phyloP scores from a whole-genome alignment of 2,113 vertebrate species.

The Addax nasomaculatus region DNA sequence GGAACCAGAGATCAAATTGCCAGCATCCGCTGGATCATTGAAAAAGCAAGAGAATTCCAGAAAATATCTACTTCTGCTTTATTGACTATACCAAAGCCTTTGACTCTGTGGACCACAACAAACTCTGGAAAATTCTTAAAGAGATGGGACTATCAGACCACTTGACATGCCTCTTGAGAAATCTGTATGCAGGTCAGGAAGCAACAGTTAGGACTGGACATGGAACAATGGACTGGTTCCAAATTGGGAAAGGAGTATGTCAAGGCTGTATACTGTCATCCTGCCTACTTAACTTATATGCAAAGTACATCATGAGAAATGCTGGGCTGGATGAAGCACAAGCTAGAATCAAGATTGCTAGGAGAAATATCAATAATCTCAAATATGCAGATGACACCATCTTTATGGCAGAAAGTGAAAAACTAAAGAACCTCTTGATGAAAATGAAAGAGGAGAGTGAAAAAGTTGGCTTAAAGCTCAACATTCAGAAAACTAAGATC shows the following conservation, averaged over 20 bases:
- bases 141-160: neutral
- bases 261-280: neutral
- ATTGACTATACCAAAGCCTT: neutral
- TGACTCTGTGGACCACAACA: neutral
- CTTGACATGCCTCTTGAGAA: neutral
- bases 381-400: too few species aligned
- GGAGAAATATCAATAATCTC: neutral
- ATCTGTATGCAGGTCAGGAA: neutral
- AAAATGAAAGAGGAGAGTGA: too few species aligned
- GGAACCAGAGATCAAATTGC: neutral
- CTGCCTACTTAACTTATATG: neutral
- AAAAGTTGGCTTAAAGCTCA: too few species aligned
- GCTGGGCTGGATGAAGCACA: too few species aligned
- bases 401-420: too few species aligned
- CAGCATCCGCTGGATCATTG: neutral
- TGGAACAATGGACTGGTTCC: neutral
- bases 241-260: neutral
- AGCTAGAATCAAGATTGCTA: neutral
- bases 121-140: neutral
- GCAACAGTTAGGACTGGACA: neutral
- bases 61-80: neutral
- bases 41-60: neutral
- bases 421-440: too few species aligned
- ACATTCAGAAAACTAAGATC: too few species aligned
- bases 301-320: neutral